Conservation (phyloP, 2,888 invertebrate species). For the Bursaphelenchus okinawaensis region DNA sequence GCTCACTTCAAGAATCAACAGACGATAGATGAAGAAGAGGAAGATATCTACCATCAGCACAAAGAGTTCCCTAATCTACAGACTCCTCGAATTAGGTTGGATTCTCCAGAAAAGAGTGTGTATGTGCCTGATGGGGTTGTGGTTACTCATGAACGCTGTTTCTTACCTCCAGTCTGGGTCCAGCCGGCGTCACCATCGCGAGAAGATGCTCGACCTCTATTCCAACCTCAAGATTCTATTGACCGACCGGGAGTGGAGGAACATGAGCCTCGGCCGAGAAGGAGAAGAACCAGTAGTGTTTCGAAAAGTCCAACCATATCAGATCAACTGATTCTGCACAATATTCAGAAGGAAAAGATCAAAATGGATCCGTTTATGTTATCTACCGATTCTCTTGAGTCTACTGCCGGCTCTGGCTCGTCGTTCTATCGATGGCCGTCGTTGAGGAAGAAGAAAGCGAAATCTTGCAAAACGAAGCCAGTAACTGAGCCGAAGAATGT, state of each 20-base stretch:
- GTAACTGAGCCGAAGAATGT: background rate
- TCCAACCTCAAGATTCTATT: background rate
- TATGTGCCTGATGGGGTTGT: background rate
- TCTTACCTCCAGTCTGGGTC: background rate
- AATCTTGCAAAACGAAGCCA: background rate
- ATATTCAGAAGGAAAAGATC: background rate
- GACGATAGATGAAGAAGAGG: background rate
- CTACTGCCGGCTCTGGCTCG: background rate
- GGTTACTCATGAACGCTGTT: background rate
- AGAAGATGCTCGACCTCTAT: background rate
- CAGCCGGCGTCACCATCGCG: conserved; percentile 4
- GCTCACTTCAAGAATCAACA: conserved; percentile 3
- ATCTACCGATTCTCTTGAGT: background rate
- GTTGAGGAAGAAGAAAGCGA: background rate
- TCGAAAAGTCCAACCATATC: conserved; percentile 8
- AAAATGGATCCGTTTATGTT: background rate
- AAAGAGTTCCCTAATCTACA: background rate
- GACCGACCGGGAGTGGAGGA: background rate
- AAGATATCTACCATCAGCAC: background rate
- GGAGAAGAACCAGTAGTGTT: background rate
- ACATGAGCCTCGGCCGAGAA: background rate
- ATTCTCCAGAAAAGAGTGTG: background rate
- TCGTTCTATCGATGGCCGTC: conserved; percentile 10
- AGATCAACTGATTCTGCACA: conserved; percentile 7
- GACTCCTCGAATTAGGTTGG: background rate